These are phyloP conservation scores for Phenganax subtilis DNA, from an alignment of 92 coral and sea anemone species.

Conservation along the genomic window DNA sequence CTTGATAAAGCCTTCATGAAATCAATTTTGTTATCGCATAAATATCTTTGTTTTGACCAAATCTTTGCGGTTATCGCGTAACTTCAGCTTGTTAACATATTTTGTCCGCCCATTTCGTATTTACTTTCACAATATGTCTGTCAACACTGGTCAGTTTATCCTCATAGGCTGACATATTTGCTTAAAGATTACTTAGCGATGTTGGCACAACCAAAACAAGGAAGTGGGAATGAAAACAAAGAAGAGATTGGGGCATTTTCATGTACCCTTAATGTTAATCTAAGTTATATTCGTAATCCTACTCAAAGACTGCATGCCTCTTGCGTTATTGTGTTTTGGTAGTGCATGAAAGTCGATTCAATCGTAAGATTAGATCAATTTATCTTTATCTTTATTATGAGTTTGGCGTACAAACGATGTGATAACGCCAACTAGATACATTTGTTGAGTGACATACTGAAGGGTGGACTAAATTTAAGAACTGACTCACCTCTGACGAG, in stretches of 20 bases:
- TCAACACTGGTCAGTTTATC: neutral
- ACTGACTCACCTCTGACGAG: neutral
- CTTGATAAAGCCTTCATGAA: too few species aligned
- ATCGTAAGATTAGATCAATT: too few species aligned
- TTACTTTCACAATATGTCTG: neutral
- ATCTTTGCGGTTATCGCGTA: neutral
- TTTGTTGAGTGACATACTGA: neutral
- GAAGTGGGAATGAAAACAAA: too few species aligned
- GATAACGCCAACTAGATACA: neutral
- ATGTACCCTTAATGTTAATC: too few species aligned
- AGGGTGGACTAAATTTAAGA: constrained; percentile 2
- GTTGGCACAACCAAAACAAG: neutral
- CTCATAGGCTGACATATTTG: neutral
- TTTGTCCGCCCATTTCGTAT: neutral
- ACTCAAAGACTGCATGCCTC: too few species aligned
- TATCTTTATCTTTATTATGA: neutral
- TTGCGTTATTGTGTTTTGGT: too few species aligned
- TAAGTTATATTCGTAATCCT: too few species aligned
- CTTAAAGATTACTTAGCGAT: neutral
- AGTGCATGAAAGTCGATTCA: too few species aligned
- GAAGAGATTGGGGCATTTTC: too few species aligned
- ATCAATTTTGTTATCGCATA: too few species aligned
- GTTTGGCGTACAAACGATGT: neutral
- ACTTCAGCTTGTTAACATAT: constrained; percentile 1
- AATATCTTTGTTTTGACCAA: neutral